Conservation (phyloP, 1,140 invertebrate genomes). For the Mactra quadrangularis region DNA sequence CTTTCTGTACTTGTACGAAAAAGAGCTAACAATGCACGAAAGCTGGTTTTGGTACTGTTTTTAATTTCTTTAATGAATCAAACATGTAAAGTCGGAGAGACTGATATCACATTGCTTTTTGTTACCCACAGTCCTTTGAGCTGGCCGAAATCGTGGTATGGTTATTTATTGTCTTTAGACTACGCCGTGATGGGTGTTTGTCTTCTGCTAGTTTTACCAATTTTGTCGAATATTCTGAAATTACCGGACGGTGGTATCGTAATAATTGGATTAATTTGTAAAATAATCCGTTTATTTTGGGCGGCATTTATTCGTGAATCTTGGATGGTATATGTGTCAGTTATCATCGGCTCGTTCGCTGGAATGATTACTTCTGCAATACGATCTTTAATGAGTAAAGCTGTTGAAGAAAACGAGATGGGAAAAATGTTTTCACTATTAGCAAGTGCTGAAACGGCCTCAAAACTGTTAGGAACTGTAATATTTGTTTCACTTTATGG, state of each 20-base stretch:
- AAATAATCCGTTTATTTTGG: conserved; percentile 76
- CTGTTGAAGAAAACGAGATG: conserved; percentile 75
- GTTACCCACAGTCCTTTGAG: conserved; percentile 76
- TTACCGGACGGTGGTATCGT: conserved; percentile 76
- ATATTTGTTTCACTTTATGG: conserved; percentile 81
- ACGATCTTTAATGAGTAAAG: conserved; percentile 80
- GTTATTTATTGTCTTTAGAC: conserved; percentile 81
- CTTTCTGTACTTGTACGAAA: conserved; percentile 70
- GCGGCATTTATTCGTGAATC: conserved; percentile 76
- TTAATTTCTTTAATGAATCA: conserved; percentile 72
- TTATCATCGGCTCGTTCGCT: conserved; percentile 76
- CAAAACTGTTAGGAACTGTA: conserved; percentile 78
- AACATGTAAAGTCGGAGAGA: conserved; percentile 80
- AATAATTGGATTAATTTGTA: conserved; percentile 77
- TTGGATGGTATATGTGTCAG: conserved; percentile 81
- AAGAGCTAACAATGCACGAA: conserved; percentile 66
- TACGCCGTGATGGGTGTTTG: conserved; percentile 80
- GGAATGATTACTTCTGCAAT: conserved; percentile 78
- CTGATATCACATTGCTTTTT: conserved; percentile 80
- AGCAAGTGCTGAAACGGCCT: conserved; percentile 78
- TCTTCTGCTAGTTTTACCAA: conserved; percentile 77
- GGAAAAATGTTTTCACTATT: conserved; percentile 81
- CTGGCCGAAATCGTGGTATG: conserved; percentile 81
- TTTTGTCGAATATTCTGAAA: conserved; percentile 73
- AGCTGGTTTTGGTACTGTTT: conserved; percentile 71